Conservation (phyloP, 2,113 vertebrate genomes). For the Peromyscus polionotus region DNA sequence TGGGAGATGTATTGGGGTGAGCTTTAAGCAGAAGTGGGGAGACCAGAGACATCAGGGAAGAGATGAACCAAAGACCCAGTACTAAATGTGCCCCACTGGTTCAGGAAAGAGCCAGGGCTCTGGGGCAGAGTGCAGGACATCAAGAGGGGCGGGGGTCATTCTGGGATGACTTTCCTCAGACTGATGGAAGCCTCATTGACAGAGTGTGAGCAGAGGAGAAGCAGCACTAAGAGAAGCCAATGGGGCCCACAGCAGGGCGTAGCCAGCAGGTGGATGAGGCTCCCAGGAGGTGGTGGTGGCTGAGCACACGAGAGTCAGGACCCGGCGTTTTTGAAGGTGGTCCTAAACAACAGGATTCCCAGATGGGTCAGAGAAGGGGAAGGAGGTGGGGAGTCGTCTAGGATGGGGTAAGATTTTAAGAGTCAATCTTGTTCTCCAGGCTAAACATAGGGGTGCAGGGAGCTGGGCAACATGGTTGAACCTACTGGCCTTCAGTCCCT, state of each 20-base stretch:
- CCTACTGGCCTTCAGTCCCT: not conserved
- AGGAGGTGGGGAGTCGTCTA: not conserved
- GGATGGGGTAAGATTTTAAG: not conserved
- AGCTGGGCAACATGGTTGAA: not conserved
- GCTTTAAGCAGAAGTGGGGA: not conserved
- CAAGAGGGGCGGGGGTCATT: not conserved
- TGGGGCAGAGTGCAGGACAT: too few species aligned
- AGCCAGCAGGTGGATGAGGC: not conserved
- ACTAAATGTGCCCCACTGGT: not conserved
- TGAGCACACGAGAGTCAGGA: not conserved
- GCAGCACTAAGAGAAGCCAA: not conserved
- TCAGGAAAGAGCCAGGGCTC: not conserved
- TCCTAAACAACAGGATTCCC: not conserved
- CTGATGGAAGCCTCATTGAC: not conserved
- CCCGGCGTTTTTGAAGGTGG: not conserved
- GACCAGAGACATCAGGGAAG: not conserved
- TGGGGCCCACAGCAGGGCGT: not conserved
- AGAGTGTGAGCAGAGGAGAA: not conserved
- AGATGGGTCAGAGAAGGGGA: too few species aligned
- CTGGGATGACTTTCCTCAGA: not conserved
- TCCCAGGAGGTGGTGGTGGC: not conserved
- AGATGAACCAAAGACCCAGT: not conserved
- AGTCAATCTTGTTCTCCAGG: not conserved
- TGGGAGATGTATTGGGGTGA: not conserved
- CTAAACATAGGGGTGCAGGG: not conserved